Percentiles rank a stretch among this genome's conserved stretches.
Conservation (phyloP, 2,113 vertebrate genomes). For the Dicrurus megarhynchus region DNA sequence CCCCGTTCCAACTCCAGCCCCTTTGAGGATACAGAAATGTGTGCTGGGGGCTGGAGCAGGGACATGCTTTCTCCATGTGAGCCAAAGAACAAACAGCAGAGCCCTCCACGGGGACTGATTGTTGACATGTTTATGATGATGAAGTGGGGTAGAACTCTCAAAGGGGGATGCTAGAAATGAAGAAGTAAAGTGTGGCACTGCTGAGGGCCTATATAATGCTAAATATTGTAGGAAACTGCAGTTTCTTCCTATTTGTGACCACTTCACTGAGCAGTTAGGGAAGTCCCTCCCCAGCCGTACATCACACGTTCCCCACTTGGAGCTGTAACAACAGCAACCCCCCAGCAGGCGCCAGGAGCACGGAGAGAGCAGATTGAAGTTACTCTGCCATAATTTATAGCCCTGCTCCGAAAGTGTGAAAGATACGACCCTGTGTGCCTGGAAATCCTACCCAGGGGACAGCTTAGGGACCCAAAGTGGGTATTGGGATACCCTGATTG, state of each 20-base stretch:
- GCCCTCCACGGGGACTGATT: constrained; percentile 42
- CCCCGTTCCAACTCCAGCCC: background rate
- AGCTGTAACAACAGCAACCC: constrained; percentile 37
- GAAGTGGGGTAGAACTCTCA: constrained; percentile 62
- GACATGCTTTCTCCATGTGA: constrained; percentile 52
- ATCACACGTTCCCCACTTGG: constrained; percentile 8
- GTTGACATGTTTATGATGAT: constrained; percentile 77
- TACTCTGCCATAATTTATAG: constrained; percentile 37
- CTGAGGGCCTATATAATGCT: constrained; percentile 57
- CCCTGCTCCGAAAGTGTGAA: constrained; percentile 37
- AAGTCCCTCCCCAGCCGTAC: constrained; percentile 28
- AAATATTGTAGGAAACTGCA: constrained; percentile 55
- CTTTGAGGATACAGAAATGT: constrained; percentile 48
- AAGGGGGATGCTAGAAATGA: constrained; percentile 59
- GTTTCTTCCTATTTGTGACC: constrained; percentile 62
- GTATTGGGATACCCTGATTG: background rate
- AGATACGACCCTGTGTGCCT: background rate
- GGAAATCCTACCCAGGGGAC: constrained; percentile 46
- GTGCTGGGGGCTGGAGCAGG: constrained; percentile 40
- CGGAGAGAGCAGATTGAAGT: background rate
- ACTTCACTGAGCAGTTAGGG: background rate
- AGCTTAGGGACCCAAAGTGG: background rate
- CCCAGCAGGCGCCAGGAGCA: constrained; percentile 46
- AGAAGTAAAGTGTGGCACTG: constrained; percentile 66
- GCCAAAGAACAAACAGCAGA: constrained; percentile 61